Evolutionary conservation across 1,140 invertebrate genomes (phyloP), one percentile per base, ranked within the genome.

Genomic region (Drosophila subobscura): DNA sequence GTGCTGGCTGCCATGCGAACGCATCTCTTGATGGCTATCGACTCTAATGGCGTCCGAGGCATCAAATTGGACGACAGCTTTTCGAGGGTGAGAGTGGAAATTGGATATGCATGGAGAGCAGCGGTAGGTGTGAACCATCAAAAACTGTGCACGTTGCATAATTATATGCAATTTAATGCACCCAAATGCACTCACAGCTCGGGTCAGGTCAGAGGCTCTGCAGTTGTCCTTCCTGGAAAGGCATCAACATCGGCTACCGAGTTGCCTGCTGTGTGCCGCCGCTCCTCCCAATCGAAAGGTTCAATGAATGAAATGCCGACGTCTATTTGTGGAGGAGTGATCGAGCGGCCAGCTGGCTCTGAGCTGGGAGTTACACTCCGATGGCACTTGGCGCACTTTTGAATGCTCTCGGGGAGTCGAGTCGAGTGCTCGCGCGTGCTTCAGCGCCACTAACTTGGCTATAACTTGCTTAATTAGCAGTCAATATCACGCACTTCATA

Each of bases 401-500:
- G 8, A 33, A 33, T 8, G 7, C 10, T 37, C 33, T 37, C 33
- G 4, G 10, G 33, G 3, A 37, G 10, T 3, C 16, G 16, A 20
- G 16, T 20, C 16, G 16, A 20, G 16, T 20, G 42, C 53, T 41
- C 37, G 61, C 66, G 66, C 80, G 80, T 86, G 77, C 68, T 56
- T 5, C 29, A 65, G 61, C 58, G 57, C 53, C 44, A 77, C 77
- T 86, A 86, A 85, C 74, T 70, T 61, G 60, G 47, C 73, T 42
- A 70, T 86, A 86, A 86, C 70, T 72, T 66, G 75, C 74, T 88
- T 88, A 88, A 88, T 88, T 88, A 88, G 75, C 83, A 88, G 83
- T 75, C 83, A 88, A 88, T 88, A 88, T 83, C 83, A 88, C 84
- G 78, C 83, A 88, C 83, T 88, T 81, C 83, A 88, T 88, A 83